Evolutionary conservation across 2,113 vertebrate genomes (phyloP).

Genomic region (Hiodon tergisus): DNA sequence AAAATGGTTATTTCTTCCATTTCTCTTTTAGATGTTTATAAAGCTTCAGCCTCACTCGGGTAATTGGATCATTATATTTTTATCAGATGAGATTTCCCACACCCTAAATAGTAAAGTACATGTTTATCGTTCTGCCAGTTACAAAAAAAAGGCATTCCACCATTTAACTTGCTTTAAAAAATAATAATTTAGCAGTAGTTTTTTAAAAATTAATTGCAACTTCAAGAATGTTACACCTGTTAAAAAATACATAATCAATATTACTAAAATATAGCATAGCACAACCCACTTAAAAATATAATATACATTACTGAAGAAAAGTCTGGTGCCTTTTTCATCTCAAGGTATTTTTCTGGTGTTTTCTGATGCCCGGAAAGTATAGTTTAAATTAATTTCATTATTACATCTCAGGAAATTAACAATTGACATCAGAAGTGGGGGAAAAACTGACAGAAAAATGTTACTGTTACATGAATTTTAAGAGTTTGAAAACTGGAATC

Average conservation of each 20-base stretch:
- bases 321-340: conserved; percentile 38
- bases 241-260: conserved; percentile 43
- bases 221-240: conserved; percentile 44
- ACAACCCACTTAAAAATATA: conserved; percentile 41
- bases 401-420: conserved; percentile 28
- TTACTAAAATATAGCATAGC: conserved; percentile 46
- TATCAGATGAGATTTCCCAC: conserved; percentile 4
- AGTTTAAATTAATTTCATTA: conserved; percentile 38
- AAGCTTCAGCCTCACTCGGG: conserved; percentile 18
- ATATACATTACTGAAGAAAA: conserved; percentile 38
- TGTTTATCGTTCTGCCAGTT: conserved; percentile 26
- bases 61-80: conserved; percentile 16
- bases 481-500: conserved; percentile 41
- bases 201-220: conserved; percentile 36
- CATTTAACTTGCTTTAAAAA: conserved; percentile 26
- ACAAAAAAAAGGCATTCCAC: conserved; percentile 37
- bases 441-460: conserved; percentile 6
- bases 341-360: conserved; percentile 32
- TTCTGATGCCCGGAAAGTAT: conserved; percentile 29
- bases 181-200: conserved; percentile 12
- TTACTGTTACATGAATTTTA: conserved; percentile 28
- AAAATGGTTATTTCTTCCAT: conserved; percentile 17
- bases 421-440: conserved; percentile 1
- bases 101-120: neutral
- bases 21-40: conserved; percentile 15